Conservation (phyloP, 2,888 invertebrate genomes). For the Andrena haemorrhoa region DNA sequence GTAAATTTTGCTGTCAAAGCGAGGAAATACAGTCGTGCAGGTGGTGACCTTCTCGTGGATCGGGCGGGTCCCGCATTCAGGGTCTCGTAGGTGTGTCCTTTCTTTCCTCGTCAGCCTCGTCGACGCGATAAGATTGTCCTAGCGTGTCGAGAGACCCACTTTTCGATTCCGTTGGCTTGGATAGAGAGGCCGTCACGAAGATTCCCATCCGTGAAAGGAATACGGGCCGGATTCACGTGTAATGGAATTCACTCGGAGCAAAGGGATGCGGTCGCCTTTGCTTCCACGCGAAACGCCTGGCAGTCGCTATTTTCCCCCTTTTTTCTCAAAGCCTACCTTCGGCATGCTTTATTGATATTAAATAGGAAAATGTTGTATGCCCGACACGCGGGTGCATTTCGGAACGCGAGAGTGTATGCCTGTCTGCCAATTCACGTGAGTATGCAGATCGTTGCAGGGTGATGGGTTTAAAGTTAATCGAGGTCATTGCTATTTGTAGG, state of each 20-base stretch:
- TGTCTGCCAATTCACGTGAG: neutral
- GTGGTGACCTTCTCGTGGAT: conserved; percentile 26
- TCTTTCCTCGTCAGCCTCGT: conserved; percentile 22
- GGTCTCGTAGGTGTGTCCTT: conserved; percentile 44
- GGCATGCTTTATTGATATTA: conserved; percentile 38
- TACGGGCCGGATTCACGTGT: conserved; percentile 48
- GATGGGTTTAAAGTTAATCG: too few species aligned
- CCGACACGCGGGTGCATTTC: neutral
- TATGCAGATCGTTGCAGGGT: too few species aligned
- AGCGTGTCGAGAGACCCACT: conserved; percentile 60
- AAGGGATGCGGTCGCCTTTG: conserved; percentile 19
- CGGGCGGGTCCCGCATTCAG: conserved; percentile 49
- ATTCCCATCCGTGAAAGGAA: conserved; percentile 57
- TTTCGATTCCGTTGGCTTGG: conserved; percentile 53
- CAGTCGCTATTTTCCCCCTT: neutral
- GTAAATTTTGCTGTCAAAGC: conserved; percentile 36
- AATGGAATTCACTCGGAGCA: conserved; percentile 52
- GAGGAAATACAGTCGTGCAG: conserved; percentile 38
- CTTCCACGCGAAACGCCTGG: neutral
- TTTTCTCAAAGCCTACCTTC: conserved; percentile 5
- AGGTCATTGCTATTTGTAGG: too few species aligned
- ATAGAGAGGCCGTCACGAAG: conserved; percentile 29
- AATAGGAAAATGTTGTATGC: conserved; percentile 1
- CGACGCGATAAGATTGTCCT: conserved; percentile 61
- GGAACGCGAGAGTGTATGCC: neutral